Evolutionary conservation across 2,113 vertebrate species (phyloP), one percentile per base, ranked within the genome.

Genomic region (Theristicus caerulescens): DNA sequence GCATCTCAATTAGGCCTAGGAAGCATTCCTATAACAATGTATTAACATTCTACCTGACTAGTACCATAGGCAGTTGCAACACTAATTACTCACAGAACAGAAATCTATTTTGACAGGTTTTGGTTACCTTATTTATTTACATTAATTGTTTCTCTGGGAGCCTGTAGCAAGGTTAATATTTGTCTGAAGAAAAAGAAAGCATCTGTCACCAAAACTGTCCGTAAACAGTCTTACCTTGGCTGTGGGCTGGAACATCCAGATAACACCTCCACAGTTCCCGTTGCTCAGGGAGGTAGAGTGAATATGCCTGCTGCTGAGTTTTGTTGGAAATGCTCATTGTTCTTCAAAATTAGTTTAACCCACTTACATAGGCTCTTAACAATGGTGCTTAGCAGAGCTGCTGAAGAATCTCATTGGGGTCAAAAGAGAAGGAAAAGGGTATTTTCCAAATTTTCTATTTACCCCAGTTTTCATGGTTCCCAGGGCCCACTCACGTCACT

Each of bases 311-410:
- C n/a, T 86, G 47, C 16, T 42, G 10, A 16, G 21, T 15, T 31
- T 26, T 1, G 0, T 20, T 51, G 76, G 44, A 38, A 73, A 46
- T 40, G 20, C 4, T 49, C 10, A 0, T 7, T 17, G 6, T 8
- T 57, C 32, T 69, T n/a, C 40, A n/a, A 26, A 17, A 54, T 32
- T 4, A 44, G n/a, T 36, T 57, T 12, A n/a, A 20, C 6, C 0
- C 14, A 44, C 22, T 47, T 21, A 25, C 5, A 2, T 8, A 36
- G 32, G 31, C 16, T 80, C 13, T 25, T n/a, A 12, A 9, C 2
- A 16, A 27, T 1, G 15, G 9, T 31, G n/a, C 16, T 36, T 27
- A 47, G 40, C 36, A 73, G 76, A 61, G 66, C 59, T 62, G 55
- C 4, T 22, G 47, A 49, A 24, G 66, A 62, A 32, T 52, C 32